Percentiles rank a stretch among this genome's conserved stretches.
phyloP scores from a whole-genome alignment of 2,797 vertebrate genomes.

The Lithobates sylvaticus region DNA sequence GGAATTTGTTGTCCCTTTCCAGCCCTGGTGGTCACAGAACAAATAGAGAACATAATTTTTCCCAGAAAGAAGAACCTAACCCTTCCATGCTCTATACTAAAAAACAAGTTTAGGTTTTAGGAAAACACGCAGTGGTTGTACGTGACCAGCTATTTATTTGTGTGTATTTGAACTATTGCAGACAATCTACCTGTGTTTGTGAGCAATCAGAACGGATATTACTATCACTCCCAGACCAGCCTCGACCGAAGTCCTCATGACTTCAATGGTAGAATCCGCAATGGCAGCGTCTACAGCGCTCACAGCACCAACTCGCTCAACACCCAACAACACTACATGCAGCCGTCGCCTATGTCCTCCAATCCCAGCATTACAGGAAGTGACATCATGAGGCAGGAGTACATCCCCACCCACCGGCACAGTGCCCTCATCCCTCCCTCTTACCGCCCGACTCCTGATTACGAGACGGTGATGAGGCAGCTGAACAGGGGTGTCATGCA shows the following conservation, averaged over 20 bases:
- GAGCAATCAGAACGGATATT: slow-evolving; percentile 94
- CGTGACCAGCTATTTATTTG: no score
- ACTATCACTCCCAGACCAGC: slow-evolving; percentile 97
- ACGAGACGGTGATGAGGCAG: slow-evolving; percentile 97
- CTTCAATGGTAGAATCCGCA: slow-evolving; percentile 87
- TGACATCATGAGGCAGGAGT: slow-evolving; percentile 90
- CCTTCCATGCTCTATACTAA: no score
- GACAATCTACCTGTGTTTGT: slow-evolving; percentile 90
- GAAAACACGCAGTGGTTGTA: no score
- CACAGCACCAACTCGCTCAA: slow-evolving; percentile 97
- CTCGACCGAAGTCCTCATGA: slow-evolving; percentile 90
- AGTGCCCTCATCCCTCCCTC: slow-evolving; percentile 95
- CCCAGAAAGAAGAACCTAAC: no score
- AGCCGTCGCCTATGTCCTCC: slow-evolving; percentile 96
- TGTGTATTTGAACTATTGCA: slow-evolving; percentile 66
- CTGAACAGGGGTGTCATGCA: slow-evolving; percentile 85
- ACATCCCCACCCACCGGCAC: slow-evolving; percentile 90
- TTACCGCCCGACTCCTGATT: slow-evolving; percentile 95
- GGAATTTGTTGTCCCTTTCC: no score
- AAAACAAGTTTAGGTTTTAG: no score
- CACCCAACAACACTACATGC: slow-evolving; percentile 91
- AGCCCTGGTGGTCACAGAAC: no score
- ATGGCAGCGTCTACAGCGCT: slow-evolving; percentile 96
- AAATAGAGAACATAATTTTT: no score
- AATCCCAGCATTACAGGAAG: slow-evolving; percentile 96